phyloP scores from a whole-genome alignment of 2,797 vertebrate genomes.

The Tangara arthus region DNA sequence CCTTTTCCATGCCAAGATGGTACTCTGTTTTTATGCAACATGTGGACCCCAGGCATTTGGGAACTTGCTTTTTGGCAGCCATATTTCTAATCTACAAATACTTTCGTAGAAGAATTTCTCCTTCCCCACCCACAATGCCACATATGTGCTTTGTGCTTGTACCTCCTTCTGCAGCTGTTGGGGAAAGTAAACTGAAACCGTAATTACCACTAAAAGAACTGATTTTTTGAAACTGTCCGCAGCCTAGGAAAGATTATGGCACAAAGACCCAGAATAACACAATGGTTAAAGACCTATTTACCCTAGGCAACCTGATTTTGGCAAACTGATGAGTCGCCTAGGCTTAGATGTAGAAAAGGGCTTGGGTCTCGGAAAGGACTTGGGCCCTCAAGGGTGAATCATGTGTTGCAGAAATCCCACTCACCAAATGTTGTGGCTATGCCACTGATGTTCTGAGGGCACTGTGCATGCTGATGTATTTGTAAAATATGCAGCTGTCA shows the following conservation, averaged over 20 bases:
- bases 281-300: neutral
- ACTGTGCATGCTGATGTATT: neutral
- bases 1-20: neutral
- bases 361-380: neutral
- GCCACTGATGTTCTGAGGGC: neutral
- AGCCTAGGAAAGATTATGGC: neutral
- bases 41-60: neutral
- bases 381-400: neutral
- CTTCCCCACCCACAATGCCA: neutral
- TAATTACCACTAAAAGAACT: neutral
- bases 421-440: neutral
- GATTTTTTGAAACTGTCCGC: neutral
- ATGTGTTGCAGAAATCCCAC: neutral
- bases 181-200: neutral
- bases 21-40: neutral
- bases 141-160: neutral
- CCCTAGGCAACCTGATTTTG: neutral
- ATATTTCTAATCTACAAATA: neutral
- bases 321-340: neutral
- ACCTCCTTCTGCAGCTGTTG: neutral
- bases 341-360: neutral
- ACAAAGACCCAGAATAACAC: neutral
- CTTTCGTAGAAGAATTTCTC: neutral
- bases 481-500: neutral
- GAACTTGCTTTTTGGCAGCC: slow-evolving; percentile 2